phyloP scores from a whole-genome alignment of 2,797 vertebrate species.

The Eulemur albifrons region DNA sequence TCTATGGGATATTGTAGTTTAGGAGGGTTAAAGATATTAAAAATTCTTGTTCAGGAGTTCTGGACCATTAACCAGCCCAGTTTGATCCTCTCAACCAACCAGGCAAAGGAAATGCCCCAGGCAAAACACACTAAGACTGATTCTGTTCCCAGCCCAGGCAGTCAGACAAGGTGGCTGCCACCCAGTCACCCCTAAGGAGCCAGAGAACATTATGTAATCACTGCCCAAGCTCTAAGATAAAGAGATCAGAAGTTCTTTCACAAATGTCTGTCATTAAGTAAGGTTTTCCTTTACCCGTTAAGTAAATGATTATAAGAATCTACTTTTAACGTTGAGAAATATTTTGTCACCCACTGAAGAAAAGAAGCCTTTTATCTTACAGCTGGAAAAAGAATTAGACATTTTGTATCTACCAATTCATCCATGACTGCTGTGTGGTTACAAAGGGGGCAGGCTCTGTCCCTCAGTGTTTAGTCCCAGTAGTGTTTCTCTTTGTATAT shows the following conservation, averaged over 20 bases:
- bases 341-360: constrained; percentile 32
- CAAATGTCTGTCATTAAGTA: constrained; percentile 29
- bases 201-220: constrained; percentile 67
- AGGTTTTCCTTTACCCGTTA: constrained; percentile 34
- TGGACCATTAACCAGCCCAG: background rate
- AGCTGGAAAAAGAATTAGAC: constrained; percentile 41
- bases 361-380: constrained; percentile 34
- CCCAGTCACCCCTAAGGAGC: background rate
- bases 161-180: background rate
- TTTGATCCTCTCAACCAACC: background rate
- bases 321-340: constrained; percentile 21
- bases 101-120: constrained; percentile 31
- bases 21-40: background rate
- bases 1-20: background rate
- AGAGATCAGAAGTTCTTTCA: constrained; percentile 47
- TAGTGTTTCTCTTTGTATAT: constrained; percentile 48
- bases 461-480: background rate
- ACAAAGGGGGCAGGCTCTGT: constrained; percentile 1
- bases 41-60: background rate
- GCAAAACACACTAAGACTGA: constrained; percentile 1
- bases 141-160: background rate
- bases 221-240: constrained; percentile 10
- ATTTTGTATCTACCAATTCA: constrained; percentile 48
- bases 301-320: constrained; percentile 40
- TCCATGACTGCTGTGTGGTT: constrained; percentile 9